phyloP scores from a whole-genome alignment of 2,888 invertebrate genomes.

The Creontiades dilutus region DNA sequence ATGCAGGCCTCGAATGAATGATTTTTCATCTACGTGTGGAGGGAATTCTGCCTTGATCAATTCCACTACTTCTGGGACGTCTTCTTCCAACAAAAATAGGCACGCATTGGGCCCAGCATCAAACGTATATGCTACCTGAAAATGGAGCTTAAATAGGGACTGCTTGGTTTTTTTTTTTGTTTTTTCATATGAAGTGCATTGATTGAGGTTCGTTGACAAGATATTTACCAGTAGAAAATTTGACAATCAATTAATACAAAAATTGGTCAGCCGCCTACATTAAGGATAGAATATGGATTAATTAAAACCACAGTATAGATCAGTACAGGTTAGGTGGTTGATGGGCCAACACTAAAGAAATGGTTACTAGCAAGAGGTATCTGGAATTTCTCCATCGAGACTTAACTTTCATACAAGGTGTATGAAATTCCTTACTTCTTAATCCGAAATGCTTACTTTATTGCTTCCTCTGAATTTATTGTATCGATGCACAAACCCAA shows the following conservation, averaged over 20 bases:
- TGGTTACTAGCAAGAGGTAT: neutral
- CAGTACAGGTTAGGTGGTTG: no score
- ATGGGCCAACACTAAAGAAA: no score
- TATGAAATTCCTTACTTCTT: neutral
- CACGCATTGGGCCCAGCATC: slow-evolving; percentile 99
- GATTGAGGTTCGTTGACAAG: no score
- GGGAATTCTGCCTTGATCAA: slow-evolving; percentile 88
- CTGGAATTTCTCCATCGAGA: neutral
- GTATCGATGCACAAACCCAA: slow-evolving; percentile 89
- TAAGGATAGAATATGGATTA: no score
- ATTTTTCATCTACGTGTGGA: slow-evolving; percentile 65
- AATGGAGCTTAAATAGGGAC: neutral
- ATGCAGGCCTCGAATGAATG: slow-evolving; percentile 73
- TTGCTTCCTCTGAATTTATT: slow-evolving; percentile 84
- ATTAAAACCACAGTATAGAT: no score
- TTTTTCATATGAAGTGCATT: neutral
- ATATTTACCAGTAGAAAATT: no score
- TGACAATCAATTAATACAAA: no score
- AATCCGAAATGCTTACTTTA: slow-evolving; percentile 80
- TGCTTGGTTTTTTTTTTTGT: neutral
- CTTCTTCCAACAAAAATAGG: slow-evolving; percentile 88
- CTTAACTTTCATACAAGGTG: neutral
- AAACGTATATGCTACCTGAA: slow-evolving; percentile 95
- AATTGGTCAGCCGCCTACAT: no score
- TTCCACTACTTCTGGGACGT: slow-evolving; percentile 85